Evolutionary conservation across 2,888 invertebrate genomes (phyloP).

Genomic region (Scaptomyza reducta): DNA sequence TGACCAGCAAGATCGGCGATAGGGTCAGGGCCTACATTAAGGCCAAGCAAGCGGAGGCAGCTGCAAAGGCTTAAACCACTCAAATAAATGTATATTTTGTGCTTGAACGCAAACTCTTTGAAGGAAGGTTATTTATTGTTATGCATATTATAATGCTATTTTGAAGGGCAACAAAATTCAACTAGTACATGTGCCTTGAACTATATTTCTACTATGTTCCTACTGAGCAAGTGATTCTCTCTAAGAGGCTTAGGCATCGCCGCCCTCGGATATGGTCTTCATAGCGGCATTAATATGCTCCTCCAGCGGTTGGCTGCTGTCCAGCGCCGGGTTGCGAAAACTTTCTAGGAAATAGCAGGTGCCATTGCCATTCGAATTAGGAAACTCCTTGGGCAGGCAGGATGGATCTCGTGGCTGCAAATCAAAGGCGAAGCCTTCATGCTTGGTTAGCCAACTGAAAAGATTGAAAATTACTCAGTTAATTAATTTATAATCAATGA

Average conservation of each 20-base stretch:
- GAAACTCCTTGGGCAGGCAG: constrained; percentile 94
- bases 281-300: constrained; percentile 83
- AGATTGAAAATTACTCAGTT: background rate
- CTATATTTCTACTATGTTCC: constrained; percentile 40
- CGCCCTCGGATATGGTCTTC: constrained; percentile 79
- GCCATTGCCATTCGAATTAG: constrained; percentile 88
- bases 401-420: constrained; percentile 90
- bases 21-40: constrained; percentile 72
- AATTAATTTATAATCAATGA: background rate
- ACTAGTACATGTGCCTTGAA: constrained; percentile 73
- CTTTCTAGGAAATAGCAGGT: constrained; percentile 94
- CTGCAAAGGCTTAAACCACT: constrained; percentile 32
- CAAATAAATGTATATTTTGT: constrained; percentile 40
- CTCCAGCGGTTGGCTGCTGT: constrained; percentile 85
- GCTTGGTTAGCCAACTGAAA: constrained; percentile 90
- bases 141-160: background rate
- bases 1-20: constrained; percentile 80
- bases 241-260: constrained; percentile 61
- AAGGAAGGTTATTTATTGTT: constrained; percentile 62
- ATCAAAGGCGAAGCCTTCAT: constrained; percentile 88
- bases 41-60: constrained; percentile 65
- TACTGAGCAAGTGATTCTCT: constrained; percentile 60
- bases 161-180: constrained; percentile 53
- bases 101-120: constrained; percentile 59
- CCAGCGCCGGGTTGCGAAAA: constrained; percentile 90